Percentiles rank a stretch among this genome's conserved stretches.
These are phyloP conservation scores for Phenganax stokvisi DNA, from an alignment of 92 coral and sea anemone genomes.

Conservation along the genomic window DNA sequence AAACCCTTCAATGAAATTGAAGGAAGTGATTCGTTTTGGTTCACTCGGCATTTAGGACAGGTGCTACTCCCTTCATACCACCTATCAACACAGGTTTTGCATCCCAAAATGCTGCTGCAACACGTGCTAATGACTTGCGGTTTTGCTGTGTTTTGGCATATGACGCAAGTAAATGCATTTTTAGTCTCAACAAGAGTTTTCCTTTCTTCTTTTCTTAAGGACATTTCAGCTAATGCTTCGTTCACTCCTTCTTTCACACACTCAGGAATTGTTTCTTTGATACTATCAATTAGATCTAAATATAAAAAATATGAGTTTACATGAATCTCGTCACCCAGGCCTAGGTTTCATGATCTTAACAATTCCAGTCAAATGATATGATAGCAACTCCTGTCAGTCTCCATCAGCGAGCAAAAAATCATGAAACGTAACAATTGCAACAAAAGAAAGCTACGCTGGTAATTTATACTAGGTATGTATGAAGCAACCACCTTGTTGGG, in stretches of 20 bases:
- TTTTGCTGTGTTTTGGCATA: background rate
- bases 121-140: background rate
- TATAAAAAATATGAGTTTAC: background rate
- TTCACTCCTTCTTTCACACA: background rate
- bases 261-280: background rate
- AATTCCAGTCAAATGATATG: too few species aligned
- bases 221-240: background rate
- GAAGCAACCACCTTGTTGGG: conserved; percentile 12
- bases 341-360: too few species aligned
- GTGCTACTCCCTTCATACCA: background rate
- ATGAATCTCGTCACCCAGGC: background rate
- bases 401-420: too few species aligned
- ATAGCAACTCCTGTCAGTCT: too few species aligned
- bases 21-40: background rate
- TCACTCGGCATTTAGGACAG: background rate
- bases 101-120: background rate
- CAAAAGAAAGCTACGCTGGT: too few species aligned
- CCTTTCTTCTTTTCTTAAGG: background rate
- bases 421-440: too few species aligned
- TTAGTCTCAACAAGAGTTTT: background rate
- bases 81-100: background rate
- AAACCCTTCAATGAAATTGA: background rate
- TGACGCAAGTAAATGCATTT: background rate
- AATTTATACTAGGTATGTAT: too few species aligned
- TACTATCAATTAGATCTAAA: background rate